A percentile compares a stretch with the other conserved stretches of the same genome.
Evolutionary conservation across 1,140 invertebrate genomes (phyloP).

Genomic region (Euwallacea fornicatus): DNA sequence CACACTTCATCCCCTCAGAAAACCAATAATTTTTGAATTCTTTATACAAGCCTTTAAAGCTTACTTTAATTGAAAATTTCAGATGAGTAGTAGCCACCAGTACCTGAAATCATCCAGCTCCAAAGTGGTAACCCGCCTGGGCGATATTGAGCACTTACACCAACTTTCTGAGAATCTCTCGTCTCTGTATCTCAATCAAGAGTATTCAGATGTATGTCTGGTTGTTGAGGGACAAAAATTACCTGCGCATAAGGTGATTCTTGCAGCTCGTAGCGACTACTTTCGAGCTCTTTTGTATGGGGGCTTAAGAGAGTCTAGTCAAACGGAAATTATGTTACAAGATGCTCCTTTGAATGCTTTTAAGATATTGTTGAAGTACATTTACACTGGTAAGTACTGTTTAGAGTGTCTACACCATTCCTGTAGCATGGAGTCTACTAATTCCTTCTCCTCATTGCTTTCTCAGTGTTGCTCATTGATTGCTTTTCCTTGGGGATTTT

Average conservation of each 20-base stretch:
- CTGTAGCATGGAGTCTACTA: too few species aligned
- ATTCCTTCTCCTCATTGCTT: too few species aligned
- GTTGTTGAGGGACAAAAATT: constrained; percentile 83
- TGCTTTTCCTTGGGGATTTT: too few species aligned
- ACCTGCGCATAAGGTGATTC: constrained; percentile 83
- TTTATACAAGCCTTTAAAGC: too few species aligned
- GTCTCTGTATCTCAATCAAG: constrained; percentile 78
- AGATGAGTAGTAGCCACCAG: constrained; percentile 50
- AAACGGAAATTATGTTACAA: constrained; percentile 81
- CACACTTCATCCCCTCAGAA: too few species aligned
- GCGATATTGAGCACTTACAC: constrained; percentile 53
- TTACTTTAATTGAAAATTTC: neutral
- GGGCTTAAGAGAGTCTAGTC: constrained; percentile 85
- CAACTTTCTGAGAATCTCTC: constrained; percentile 78
- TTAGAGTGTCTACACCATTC: neutral
- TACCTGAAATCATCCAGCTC: constrained; percentile 42
- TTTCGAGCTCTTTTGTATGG: constrained; percentile 90
- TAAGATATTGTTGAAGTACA: constrained; percentile 88
- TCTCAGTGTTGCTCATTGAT: too few species aligned
- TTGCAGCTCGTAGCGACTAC: constrained; percentile 93
- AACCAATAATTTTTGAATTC: too few species aligned
- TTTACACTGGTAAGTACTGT: constrained; percentile 74
- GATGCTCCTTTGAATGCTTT: constrained; percentile 87
- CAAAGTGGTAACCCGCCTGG: constrained; percentile 40
- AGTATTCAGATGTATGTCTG: constrained; percentile 90